Base-by-base conservation (phyloP, 2,888 invertebrate species). In the Philereme vetulata region DNA sequence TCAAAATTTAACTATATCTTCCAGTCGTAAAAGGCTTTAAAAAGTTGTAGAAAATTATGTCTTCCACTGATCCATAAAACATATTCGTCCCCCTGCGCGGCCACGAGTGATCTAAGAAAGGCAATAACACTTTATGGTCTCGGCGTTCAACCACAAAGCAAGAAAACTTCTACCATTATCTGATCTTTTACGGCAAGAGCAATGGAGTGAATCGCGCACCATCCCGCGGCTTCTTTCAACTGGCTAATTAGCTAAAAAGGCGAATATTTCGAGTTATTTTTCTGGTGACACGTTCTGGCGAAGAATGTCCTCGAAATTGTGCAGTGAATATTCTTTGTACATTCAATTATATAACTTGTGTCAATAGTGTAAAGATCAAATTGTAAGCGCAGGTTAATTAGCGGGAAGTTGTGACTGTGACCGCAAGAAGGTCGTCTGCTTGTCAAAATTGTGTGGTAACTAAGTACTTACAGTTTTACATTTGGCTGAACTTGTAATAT, bases 191-290 rank as follows among this genome's bases (percentile, higher is more conserved):
- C 63, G 66, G 63, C 60, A 65, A 63, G 64, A 70, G 74, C 79
- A 82, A 85, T 81, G 76, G 67, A 56, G 65, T 69, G 63, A 74
- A 78, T 82, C 78, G 64, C 60, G 77, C 72, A 64, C 63, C 64
- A 69, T 71, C 71, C 48, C 66, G 77, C 85, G 84, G 83, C 72
- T 56, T 75, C 74, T 87, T 85, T 83, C 72, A 76, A 69, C 74
- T 67, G 34, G 75, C 79, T 81, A 84, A 86, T 88, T 86, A 83
- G 79, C 70, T 70, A 68, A 77, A 78, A 74, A 56, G 65, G 67
- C 70, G 70, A 72, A 68, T 64, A 60, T 65, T 60, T 71, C 43
- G 34, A 46, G 9, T 45, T 56, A 59, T 64, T 71, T 78, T 76
- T 76, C 71, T 63, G 60, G 66, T 53, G 64, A 64, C 64, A 66